A percentile compares a stretch with the other conserved stretches of the same genome.
Conservation (phyloP, 2,888 invertebrate genomes). For the Chloromyia formosa region DNA sequence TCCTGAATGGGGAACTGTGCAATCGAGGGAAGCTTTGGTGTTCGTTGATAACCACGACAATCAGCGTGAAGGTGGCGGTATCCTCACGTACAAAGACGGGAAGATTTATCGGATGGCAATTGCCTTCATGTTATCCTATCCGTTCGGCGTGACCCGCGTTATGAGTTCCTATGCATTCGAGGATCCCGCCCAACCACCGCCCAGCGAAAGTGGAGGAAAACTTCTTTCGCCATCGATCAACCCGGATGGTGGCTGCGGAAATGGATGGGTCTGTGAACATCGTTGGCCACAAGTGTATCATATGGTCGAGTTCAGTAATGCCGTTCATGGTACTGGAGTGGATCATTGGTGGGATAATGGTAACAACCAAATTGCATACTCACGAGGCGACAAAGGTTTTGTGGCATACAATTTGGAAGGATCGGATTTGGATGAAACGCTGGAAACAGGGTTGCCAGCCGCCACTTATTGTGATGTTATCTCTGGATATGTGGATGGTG, state of each 20-base stretch:
- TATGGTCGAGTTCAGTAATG: conserved; percentile 82
- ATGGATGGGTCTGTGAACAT: conserved; percentile 86
- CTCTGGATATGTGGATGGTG: conserved; percentile 71
- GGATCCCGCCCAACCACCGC: conserved; percentile 73
- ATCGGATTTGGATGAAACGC: conserved; percentile 68
- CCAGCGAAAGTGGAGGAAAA: conserved; percentile 70
- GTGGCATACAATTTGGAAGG: conserved; percentile 78
- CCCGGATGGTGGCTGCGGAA: conserved; percentile 71
- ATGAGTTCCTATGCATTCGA: conserved; percentile 87
- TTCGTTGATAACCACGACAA: conserved; percentile 94
- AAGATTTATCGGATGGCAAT: conserved; percentile 80
- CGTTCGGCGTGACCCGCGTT: conserved; percentile 79
- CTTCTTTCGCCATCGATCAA: conserved; percentile 75
- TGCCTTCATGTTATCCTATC: conserved; percentile 88
- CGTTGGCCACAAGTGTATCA: conserved; percentile 83
- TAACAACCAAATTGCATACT: conserved; percentile 85
- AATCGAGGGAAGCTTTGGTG: conserved; percentile 71
- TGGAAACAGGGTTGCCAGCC: conserved; percentile 74
- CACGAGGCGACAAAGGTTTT: conserved; percentile 79
- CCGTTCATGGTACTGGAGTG: conserved; percentile 68
- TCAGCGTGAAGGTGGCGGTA: conserved; percentile 73
- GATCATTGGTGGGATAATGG: conserved; percentile 84
- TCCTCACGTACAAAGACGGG: conserved; percentile 75
- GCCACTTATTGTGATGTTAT: conserved; percentile 89
- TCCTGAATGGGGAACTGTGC: conserved; percentile 72